Base-by-base conservation (phyloP, 1,140 invertebrate species). In the Branchinecta lynchi region DNA sequence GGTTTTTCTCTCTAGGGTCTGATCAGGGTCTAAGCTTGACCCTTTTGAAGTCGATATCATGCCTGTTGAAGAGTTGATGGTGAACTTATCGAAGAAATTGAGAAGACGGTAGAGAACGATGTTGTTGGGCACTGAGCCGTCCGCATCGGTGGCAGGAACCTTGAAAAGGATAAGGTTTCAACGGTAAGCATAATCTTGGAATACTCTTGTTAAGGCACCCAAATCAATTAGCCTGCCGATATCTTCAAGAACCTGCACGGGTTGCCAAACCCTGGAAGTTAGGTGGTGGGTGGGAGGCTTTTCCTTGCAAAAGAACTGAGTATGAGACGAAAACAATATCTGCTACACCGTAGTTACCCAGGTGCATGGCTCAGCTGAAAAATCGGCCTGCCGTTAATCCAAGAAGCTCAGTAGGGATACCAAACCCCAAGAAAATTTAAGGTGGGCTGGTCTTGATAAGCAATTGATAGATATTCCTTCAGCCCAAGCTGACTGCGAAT, bases 71-170 rank as follows among this genome's bases (percentile, higher is more conserved):
- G 89, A 83, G 74, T 90, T 87, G 9, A 96, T 92, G 0, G 90
- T 85, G 78, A 97, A 98, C 80, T 96, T 96, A 76, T 96, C 93
- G 3, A 90, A 90, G 7, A 93, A 93, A 71, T 83, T 84, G 76
- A 89, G 85, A 66, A 97, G 92, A 72, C 90, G 83, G 77, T 96
- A 96, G 7, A 91, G 88, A 0, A 96, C 79, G 68, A 84, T 83
- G 77, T 92, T 93, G 77, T 94, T 93, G 0, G 90, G 89, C 3
- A 86, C 80, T 0, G 91, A 93, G 0, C 89, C 86, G 78, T 96
- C 93, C 2, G 80, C 83, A 79, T 96, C 93, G 72, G 84, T 83
- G 0, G 92, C 89, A 79, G 85, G 84, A 3, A 93, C 86, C 84
- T 78, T 72, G 7, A 72, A 66, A 51, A 73, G 45, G 21, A 60